Base-by-base conservation (phyloP, 2,113 vertebrate genomes). In the Panurus biarmicus region DNA sequence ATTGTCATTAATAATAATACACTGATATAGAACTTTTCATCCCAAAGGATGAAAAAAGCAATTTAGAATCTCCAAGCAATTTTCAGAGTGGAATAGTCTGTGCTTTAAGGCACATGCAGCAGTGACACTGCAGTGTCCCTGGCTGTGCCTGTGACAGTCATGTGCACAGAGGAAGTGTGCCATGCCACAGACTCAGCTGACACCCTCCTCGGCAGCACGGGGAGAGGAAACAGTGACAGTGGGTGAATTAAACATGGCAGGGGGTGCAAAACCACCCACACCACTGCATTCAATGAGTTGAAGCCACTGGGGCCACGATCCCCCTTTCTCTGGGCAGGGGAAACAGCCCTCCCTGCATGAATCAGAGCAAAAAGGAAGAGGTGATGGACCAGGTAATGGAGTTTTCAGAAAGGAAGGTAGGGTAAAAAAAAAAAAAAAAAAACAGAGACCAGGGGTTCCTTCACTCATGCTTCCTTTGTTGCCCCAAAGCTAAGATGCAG, bases 41-140 rank as follows among this genome's bases (percentile, higher is more conserved):
- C 90, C 92, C 89, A 77, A 94, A 95, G 89, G 86, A 93, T 89
- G 67, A 77, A 76, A 92, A 94, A 96, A 94, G 93, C 88, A 95
- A 96, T 97, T 95, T 91, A 75, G 50, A 88, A 53, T 85, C 87
- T 90, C 85, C 77, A 95, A 92, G 76, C 87, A 95, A 93, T 95
- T 91, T 95, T 94, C 85, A 23, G 58, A 83, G 48, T 12, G 10
- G 71, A 95, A 87, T 36, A 77, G 85, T 77, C 69, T 89, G 74
- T 71, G 95, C 95, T 94, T 71, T 71, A 69, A 94, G 90, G 89
- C 89, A 93, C 19, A 36, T 0, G 2, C 40, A 36, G 77, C 44
- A 48, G 14, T 28, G 74, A 56, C 74, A 57, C 75, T 35, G 10
- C 25, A 70, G 33, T 0, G 45, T 53, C 62, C 31, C 72, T 17